These are phyloP conservation scores for Lepus europaeus DNA, from an alignment of 2,113 vertebrate species.

Conservation along the genomic window DNA sequence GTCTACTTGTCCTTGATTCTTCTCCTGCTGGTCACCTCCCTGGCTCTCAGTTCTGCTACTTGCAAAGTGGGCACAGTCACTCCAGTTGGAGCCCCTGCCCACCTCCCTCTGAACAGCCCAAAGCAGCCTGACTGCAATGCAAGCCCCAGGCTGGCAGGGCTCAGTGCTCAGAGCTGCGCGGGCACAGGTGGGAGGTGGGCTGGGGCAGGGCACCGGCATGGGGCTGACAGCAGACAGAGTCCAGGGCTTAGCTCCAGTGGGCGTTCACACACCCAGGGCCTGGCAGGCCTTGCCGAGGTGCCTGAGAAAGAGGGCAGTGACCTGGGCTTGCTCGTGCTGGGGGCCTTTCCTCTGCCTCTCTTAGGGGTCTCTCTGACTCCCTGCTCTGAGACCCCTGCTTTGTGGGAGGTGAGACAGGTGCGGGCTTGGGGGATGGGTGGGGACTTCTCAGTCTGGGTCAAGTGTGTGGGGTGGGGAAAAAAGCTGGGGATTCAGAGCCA, in stretches of 20 bases:
- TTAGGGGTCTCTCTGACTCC: neutral
- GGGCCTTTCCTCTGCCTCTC: neutral
- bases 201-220: slow-evolving; percentile 52
- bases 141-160: neutral
- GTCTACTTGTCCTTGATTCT: too few relatives aligned
- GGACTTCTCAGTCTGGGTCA: neutral
- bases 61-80: slow-evolving; percentile 67
- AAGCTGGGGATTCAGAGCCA: neutral
- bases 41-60: neutral
- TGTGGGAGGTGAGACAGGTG: neutral
- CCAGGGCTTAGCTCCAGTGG: slow-evolving; percentile 54
- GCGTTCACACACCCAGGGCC: slow-evolving; percentile 48
- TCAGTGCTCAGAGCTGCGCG: too few relatives aligned
- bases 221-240: slow-evolving; percentile 51
- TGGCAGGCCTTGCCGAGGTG: slow-evolving; percentile 62
- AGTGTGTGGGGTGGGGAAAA: neutral
- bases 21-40: too few relatives aligned
- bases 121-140: neutral
- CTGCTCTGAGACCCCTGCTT: neutral
- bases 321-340: neutral
- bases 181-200: too few relatives aligned
- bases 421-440: neutral
- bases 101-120: slow-evolving; percentile 69
- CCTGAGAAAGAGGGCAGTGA: slow-evolving; percentile 62
- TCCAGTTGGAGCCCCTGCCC: slow-evolving; percentile 81